phyloP scores from a whole-genome alignment of 2,797 vertebrate genomes.

The Balearica regulorum region DNA sequence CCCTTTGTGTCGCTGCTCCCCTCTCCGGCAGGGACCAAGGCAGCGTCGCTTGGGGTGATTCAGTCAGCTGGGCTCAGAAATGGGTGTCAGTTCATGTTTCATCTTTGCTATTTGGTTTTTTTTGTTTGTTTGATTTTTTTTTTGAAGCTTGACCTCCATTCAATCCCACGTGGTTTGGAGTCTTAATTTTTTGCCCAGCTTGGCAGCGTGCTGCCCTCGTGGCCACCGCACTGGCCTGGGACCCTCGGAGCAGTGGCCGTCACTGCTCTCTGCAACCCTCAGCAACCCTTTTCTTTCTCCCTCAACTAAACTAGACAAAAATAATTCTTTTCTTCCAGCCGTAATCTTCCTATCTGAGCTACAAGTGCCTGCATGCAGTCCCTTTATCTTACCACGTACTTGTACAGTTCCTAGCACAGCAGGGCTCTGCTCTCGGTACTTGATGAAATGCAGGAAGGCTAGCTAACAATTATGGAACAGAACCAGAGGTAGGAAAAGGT shows the following conservation, averaged over 20 bases:
- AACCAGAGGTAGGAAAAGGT: not conserved
- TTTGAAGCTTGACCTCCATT: not conserved
- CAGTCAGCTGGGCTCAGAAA: not conserved
- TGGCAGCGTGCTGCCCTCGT: rapidly evolving
- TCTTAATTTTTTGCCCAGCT: not conserved
- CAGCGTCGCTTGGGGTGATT: not conserved
- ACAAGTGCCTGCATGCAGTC: not conserved
- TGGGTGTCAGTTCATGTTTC: not conserved
- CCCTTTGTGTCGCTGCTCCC: not conserved
- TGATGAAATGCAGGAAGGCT: not conserved
- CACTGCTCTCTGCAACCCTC: not conserved
- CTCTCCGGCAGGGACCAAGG: not conserved
- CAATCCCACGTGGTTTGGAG: not conserved
- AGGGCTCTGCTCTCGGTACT: not conserved
- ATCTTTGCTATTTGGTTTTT: not conserved
- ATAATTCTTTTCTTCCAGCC: not conserved
- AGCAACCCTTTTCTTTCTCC: not conserved
- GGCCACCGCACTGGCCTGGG: not conserved
- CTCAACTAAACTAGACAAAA: not conserved
- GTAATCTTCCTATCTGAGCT: not conserved
- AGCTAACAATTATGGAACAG: not conserved
- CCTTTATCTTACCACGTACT: not conserved
- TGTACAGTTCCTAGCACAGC: not conserved
- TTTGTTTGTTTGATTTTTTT: not conserved
- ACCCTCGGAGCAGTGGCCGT: rapidly evolving